Percentiles rank a stretch among this genome's conserved stretches.
Evolutionary conservation across 2,797 vertebrate species (phyloP).

Genomic region (Sternotherus odoratus): DNA sequence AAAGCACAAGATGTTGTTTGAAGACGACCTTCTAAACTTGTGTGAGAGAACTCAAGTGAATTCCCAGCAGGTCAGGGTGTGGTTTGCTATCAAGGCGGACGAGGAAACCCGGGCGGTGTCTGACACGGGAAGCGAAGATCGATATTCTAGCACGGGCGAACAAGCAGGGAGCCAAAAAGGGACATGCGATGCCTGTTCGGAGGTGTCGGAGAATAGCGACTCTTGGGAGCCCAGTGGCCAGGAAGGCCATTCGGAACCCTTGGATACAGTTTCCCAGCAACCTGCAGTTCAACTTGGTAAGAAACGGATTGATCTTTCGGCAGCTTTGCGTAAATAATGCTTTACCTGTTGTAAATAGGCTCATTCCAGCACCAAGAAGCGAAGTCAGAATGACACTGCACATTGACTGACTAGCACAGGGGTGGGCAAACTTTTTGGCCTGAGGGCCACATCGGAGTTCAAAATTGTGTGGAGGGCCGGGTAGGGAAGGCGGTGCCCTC

Average conservation of each 20-base stretch:
- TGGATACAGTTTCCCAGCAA: constrained; percentile 44
- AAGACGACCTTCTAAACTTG: constrained; percentile 87
- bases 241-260: constrained; percentile 61
- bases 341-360: background rate
- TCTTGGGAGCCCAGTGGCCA: constrained; percentile 70
- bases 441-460: too few species aligned
- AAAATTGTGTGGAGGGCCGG: too few species aligned
- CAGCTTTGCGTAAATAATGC: background rate
- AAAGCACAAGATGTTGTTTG: constrained; percentile 82
- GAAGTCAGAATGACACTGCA: rapidly evolving
- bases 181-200: constrained; percentile 37
- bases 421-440: too few species aligned
- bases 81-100: constrained; percentile 87
- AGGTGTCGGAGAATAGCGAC: constrained; percentile 77
- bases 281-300: constrained; percentile 77
- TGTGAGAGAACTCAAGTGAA: constrained; percentile 86
- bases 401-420: rapidly evolving
- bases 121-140: constrained; percentile 72
- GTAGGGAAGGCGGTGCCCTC: too few species aligned
- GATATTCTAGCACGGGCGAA: constrained; percentile 29
- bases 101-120: constrained; percentile 72
- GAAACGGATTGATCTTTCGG: constrained; percentile 7
- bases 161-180: constrained; percentile 34
- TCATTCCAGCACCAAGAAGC: background rate
- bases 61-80: constrained; percentile 88